phyloP scores from a whole-genome alignment of 2,888 invertebrate genomes.

The Machimus atricapillus region DNA sequence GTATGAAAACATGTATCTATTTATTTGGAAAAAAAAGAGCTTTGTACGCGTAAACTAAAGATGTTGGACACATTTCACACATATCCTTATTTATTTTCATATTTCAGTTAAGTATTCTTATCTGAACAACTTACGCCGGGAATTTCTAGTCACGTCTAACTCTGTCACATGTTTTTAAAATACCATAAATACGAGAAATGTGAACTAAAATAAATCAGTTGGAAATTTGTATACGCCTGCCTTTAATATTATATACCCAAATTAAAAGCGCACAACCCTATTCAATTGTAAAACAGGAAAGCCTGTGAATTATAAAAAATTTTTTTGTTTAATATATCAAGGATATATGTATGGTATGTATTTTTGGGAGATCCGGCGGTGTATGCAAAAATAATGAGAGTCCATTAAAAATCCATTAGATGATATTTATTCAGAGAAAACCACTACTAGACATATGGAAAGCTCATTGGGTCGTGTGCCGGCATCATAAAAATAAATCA shows the following conservation, averaged over 20 bases:
- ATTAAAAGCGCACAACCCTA: neutral
- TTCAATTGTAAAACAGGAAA: neutral
- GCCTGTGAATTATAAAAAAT: neutral
- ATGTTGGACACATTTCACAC: no score
- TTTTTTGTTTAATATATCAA: neutral
- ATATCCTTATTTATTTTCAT: no score
- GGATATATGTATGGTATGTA: neutral
- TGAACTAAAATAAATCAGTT: no score
- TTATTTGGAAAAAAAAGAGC: no score
- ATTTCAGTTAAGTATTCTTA: no score
- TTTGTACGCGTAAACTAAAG: no score
- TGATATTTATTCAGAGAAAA: conserved; percentile 31
- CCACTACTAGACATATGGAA: conserved; percentile 19
- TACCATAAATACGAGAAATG: neutral
- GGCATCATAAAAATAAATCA: conserved; percentile 36
- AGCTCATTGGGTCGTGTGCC: conserved; percentile 32
- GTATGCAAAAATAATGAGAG: conserved; percentile 40
- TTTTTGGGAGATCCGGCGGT: neutral
- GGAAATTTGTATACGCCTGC: neutral
- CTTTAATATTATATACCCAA: neutral
- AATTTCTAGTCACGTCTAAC: no score
- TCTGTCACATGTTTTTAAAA: no score
- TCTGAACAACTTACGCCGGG: no score
- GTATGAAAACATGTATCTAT: no score
- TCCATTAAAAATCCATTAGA: conserved; percentile 43